Evolutionary conservation across 2,888 invertebrate genomes (phyloP).

Genomic region (Cerastis rubricosa): DNA sequence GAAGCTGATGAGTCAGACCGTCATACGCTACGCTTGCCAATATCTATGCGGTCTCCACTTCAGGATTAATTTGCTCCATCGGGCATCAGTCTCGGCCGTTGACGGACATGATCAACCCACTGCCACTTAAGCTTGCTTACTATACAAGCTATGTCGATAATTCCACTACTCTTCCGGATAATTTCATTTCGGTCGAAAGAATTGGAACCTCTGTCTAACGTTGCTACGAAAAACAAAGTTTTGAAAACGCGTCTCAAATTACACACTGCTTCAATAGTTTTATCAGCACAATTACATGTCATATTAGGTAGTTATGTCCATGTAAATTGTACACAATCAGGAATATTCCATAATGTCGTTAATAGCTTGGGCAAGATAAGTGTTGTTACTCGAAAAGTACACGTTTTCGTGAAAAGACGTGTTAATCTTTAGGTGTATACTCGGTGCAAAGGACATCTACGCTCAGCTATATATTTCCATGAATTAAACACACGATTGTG

Average conservation of each 20-base stretch:
- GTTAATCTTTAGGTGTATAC: not conserved
- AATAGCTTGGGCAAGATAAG: not conserved
- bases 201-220: not conserved
- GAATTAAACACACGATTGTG: not conserved
- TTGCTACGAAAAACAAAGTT: not conserved
- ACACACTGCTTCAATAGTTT: constrained; percentile 13
- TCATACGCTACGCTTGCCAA: too few species aligned
- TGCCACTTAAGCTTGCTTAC: too few species aligned
- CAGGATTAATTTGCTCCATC: too few species aligned
- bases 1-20: too few species aligned
- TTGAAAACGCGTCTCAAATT: not conserved
- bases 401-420: constrained; percentile 9
- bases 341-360: constrained; percentile 3
- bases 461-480: not conserved
- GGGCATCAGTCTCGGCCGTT: too few species aligned
- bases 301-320: constrained; percentile 14
- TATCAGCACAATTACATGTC: constrained; percentile 25
- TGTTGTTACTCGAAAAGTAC: not conserved
- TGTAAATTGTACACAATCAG: constrained; percentile 25
- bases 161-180: too few species aligned
- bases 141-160: not conserved
- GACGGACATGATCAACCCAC: too few species aligned
- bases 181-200: too few species aligned
- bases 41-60: too few species aligned
- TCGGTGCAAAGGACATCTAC: not conserved